Evolutionary conservation across 2,113 vertebrate genomes (phyloP).

Genomic region (Synchiropus splendidus): DNA sequence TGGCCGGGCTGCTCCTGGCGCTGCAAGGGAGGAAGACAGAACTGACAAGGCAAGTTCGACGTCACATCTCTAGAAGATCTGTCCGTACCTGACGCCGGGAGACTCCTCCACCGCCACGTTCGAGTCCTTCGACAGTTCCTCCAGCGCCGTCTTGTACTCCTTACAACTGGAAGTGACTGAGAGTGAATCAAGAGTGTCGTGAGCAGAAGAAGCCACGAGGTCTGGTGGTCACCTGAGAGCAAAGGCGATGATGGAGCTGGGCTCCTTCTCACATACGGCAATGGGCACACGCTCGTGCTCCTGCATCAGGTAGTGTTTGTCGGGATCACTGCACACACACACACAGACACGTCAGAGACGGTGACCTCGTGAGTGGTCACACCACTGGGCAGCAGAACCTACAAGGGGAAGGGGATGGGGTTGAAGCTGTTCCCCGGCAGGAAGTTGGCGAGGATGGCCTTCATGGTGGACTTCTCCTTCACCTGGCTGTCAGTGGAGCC

Average conservation of each 20-base stretch:
- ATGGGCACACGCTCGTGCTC: conserved; percentile 96
- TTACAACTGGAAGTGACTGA: conserved; percentile 76
- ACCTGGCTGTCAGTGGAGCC: conserved; percentile 92
- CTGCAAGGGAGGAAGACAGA: conserved; percentile 32
- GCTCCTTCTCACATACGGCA: conserved; percentile 92
- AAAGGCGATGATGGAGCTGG: conserved; percentile 97
- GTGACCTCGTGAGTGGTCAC: neutral
- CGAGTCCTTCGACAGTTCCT: conserved; percentile 80
- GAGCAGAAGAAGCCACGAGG: neutral
- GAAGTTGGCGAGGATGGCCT: conserved; percentile 94
- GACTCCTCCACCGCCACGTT: conserved; percentile 73
- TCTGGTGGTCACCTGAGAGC: conserved; percentile 80
- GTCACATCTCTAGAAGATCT: too few species aligned
- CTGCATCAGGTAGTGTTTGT: conserved; percentile 97
- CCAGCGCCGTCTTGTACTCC: conserved; percentile 91
- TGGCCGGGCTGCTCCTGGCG: conserved; percentile 81
- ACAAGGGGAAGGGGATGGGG: conserved; percentile 94
- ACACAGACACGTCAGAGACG: neutral
- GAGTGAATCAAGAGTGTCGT: neutral
- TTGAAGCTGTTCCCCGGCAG: conserved; percentile 95
- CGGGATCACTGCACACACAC: conserved; percentile 77
- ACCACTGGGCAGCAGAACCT: conserved; percentile 39
- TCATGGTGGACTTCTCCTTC: conserved; percentile 99
- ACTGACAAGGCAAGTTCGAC: too few species aligned
- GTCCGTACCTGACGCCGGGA: conserved; percentile 63